These are phyloP conservation scores for Melipona quadrifasciata DNA, from an alignment of 1,140 invertebrate species.

Conservation along the genomic window DNA sequence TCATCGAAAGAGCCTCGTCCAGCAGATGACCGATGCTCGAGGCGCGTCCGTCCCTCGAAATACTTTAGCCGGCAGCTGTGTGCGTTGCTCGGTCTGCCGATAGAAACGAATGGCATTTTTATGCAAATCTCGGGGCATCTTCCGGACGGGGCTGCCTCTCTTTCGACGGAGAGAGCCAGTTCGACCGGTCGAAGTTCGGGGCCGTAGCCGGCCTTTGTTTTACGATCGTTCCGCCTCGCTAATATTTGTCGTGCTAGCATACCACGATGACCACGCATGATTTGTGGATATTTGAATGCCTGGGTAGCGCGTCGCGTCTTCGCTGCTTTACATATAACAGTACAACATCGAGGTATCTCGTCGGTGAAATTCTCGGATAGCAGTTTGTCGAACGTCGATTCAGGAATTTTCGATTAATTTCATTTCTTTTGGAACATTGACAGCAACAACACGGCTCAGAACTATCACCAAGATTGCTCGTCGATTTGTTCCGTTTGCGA, in stretches of 20 bases:
- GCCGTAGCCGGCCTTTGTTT: slow-evolving; percentile 69
- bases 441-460: background rate
- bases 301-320: slow-evolving; percentile 57
- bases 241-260: slow-evolving; percentile 69
- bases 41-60: slow-evolving; percentile 7
- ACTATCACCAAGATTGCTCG: slow-evolving; percentile 19
- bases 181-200: slow-evolving; percentile 63
- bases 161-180: slow-evolving; percentile 45
- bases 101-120: slow-evolving; percentile 75
- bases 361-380: no score
- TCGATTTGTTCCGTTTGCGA: background rate
- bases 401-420: background rate
- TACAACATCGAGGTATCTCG: no score
- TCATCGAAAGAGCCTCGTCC: slow-evolving; percentile 12
- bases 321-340: slow-evolving; percentile 9
- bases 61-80: slow-evolving; percentile 30
- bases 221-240: slow-evolving; percentile 69
- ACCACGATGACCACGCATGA: slow-evolving; percentile 35
- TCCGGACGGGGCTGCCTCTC: slow-evolving; percentile 23
- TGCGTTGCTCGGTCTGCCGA: slow-evolving; percentile 53
- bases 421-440: background rate
- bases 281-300: slow-evolving; percentile 63
- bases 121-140: slow-evolving; percentile 71
- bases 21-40: slow-evolving; percentile 15
- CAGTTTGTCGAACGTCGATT: no score